Evolutionary conservation across 2,888 invertebrate genomes (phyloP).

Genomic region (Ecliptopera silaceata): DNA sequence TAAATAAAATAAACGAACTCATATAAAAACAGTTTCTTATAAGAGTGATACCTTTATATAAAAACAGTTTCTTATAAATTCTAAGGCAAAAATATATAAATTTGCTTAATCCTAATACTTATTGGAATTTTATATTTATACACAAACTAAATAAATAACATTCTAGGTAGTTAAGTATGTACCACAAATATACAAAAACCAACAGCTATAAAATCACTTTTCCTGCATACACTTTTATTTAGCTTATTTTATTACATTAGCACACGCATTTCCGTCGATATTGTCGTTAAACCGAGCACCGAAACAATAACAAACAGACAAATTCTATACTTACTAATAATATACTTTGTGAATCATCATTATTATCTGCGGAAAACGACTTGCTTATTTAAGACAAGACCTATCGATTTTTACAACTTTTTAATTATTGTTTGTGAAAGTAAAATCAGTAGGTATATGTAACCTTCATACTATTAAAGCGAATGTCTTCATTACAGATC

Average conservation of each 20-base stretch:
- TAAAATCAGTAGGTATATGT: neutral
- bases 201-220: slow-evolving; percentile 37
- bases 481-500: neutral
- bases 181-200: slow-evolving; percentile 17
- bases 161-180: neutral
- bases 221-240: slow-evolving; percentile 41
- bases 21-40: too few species aligned
- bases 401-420: neutral
- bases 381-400: neutral
- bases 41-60: too few species aligned
- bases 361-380: neutral
- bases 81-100: too few species aligned
- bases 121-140: neutral
- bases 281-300: slow-evolving; percentile 37
- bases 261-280: slow-evolving; percentile 48
- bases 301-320: slow-evolving; percentile 38
- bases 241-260: slow-evolving; percentile 41
- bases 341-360: slow-evolving; percentile 19
- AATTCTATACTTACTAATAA: slow-evolving; percentile 31
- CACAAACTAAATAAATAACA: neutral
- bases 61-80: too few species aligned
- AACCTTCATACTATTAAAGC: too few species aligned
- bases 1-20: too few species aligned
- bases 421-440: neutral
- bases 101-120: neutral